Evolutionary conservation across 2,797 vertebrate species (phyloP), one percentile per base, ranked within the genome.

Genomic region (Tiaroga cobitis): DNA sequence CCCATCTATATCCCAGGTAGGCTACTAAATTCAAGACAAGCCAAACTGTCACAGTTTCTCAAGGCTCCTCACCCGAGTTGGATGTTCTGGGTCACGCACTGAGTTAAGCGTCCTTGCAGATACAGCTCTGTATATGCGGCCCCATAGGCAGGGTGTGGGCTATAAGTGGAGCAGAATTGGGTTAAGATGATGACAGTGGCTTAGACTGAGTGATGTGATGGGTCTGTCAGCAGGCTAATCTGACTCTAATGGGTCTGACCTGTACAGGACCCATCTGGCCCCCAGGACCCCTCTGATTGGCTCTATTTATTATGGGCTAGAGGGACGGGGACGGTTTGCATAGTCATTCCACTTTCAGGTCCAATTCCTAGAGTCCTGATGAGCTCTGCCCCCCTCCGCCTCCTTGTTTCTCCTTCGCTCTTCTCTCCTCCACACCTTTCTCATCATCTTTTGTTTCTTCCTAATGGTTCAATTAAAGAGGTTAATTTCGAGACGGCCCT

Each of bases 401-500:
- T 68, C 63, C 84, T 82, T 80, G 56, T 72, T 67, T 80, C 83
- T 82, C 82, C 75, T 77, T 80, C 80, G 63, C 69, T 84, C 49
- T 43, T 65, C 63, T 76, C 46, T 51, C 70, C 63, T 81, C 73
- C 74, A 67, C 54, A 72, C 82, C 81, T 88, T 79, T 87, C 69
- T 92, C 92, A 92, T 88, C 88, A 83, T 88, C 90, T 91, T 94
- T 94, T 95, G 93, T 93, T 93, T 93, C 93, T 91, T 93, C 88
- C 91, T 95, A 95, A 95, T 95, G 92, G 92, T 92, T 94, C 95
- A 95, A 95, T 96, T 96, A 96, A 94, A 94, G 87, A 91, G 94
- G 94, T 95, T 96, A 96, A 95, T 95, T 95, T 87, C 8, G 89
- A 93, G 90, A 91, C 65, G 91, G 91, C 88, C 92, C 91, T 92